These are phyloP conservation scores for Astyanax mexicanus DNA, from an alignment of 2,797 vertebrate species.

Conservation along the genomic window DNA sequence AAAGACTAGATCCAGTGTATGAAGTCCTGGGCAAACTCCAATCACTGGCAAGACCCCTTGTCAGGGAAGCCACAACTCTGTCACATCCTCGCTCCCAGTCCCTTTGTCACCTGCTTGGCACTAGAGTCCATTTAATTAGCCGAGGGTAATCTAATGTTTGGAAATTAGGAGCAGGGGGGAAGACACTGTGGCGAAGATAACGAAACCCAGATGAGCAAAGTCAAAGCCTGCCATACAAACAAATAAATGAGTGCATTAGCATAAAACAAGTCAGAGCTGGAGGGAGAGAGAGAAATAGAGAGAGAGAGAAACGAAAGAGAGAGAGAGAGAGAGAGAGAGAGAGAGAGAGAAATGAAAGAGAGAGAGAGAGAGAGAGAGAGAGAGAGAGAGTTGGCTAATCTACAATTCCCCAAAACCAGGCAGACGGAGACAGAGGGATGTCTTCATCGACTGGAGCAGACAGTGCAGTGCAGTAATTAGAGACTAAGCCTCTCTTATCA, in stretches of 20 bases:
- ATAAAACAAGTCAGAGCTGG: slow-evolving; percentile 59
- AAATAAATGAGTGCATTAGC: slow-evolving; percentile 59
- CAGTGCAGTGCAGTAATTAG: slow-evolving; percentile 72
- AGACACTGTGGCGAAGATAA: slow-evolving; percentile 72
- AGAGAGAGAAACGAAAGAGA: slow-evolving; percentile 33
- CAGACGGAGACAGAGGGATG: slow-evolving; percentile 61
- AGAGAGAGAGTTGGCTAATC: slow-evolving; percentile 62
- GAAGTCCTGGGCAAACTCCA: background rate
- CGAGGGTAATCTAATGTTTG: slow-evolving; percentile 72
- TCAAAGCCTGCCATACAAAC: slow-evolving; percentile 63
- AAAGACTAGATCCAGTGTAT: too few relatives aligned
- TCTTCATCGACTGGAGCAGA: slow-evolving; percentile 72
- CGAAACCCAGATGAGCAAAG: slow-evolving; percentile 68
- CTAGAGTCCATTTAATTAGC: slow-evolving; percentile 74
- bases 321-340: slow-evolving; percentile 33
- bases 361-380: slow-evolving; percentile 29
- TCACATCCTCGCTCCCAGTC: slow-evolving; percentile 33
- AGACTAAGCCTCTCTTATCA: slow-evolving; percentile 65
- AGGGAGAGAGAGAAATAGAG: slow-evolving; percentile 38
- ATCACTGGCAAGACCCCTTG: background rate
- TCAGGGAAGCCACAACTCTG: slow-evolving; percentile 5
- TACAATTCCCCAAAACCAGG: slow-evolving; percentile 65
- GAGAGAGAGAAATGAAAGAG: too few relatives aligned
- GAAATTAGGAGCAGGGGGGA: slow-evolving; percentile 69
- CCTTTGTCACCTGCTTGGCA: slow-evolving; percentile 75